phyloP scores from a whole-genome alignment of 2,888 invertebrate species.

The Cryptocephalus moraei region DNA sequence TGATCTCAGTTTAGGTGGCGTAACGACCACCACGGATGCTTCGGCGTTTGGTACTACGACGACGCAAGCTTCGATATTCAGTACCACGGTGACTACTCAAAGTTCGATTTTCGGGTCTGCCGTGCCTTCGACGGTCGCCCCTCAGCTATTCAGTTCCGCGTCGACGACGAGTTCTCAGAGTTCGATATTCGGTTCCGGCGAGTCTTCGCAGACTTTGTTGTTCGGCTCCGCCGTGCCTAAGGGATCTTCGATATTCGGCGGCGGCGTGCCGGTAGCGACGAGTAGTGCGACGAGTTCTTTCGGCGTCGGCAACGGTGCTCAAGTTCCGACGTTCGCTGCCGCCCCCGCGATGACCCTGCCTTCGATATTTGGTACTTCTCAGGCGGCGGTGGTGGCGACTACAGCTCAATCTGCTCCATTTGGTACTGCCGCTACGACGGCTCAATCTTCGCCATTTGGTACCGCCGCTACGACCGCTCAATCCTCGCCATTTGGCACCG shows the following conservation, averaged over 20 bases:
- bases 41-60: background rate
- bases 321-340: background rate
- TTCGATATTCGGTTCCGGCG: background rate
- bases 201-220: background rate
- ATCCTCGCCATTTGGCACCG: conserved; percentile 12
- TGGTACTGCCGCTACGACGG: conserved; percentile 5
- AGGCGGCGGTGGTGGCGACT: background rate
- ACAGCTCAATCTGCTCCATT: conserved; percentile 3
- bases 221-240: conserved; percentile 2
- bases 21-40: no score
- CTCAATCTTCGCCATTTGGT: conserved; percentile 5
- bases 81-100: background rate
- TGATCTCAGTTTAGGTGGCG: no score
- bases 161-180: background rate
- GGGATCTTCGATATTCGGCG: conserved; percentile 4
- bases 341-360: conserved; percentile 4
- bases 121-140: background rate
- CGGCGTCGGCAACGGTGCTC: no score
- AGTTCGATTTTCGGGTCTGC: background rate
- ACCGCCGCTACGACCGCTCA: conserved; percentile 1
- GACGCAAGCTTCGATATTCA: conserved; percentile 2
- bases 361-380: conserved; percentile 6
- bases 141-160: background rate
- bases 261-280: background rate
- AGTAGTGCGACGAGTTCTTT: no score